Base-by-base conservation (phyloP, 2,113 vertebrate genomes). In the Gallinago media region DNA sequence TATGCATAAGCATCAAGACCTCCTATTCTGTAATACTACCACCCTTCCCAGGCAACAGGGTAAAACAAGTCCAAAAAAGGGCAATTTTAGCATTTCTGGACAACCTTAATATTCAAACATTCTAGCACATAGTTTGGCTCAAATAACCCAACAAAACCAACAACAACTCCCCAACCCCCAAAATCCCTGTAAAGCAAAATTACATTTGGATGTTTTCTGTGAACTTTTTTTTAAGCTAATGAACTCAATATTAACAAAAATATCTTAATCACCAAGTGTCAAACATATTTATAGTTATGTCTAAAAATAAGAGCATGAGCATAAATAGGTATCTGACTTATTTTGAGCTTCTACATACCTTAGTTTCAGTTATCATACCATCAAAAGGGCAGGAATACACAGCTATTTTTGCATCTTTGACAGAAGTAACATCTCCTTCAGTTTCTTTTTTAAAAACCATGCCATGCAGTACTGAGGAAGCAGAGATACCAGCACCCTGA, bases 371-470 rank as follows among this genome's bases (percentile, higher is more conserved):
- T 95, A 99, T 98, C 98, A 98, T 99, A 95, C 98, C 98, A 98
- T 99, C 99, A 94, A 99, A 99, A 76, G 99, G 99, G 97, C 99
- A 99, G 65, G 99, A 99, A 96, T 99, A 99, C 29, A 99, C 98
- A 1, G 99, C 99, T 71, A 99, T 99, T 98, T 99, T 99, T 78
- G 99, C 99, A 36, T 99, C 99, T 98, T 99, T 99, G 80, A 99
- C 98, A 85, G 99, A 99, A 80, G 98, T 99, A 89, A 99, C 5
- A 85, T 99, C 99, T 83, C 99, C 99, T 97, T 99, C 99, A 2
- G 98, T 98, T 97, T 99, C 99, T 90, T 99, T 99, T 97, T 99
- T 99, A 97, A 99, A 99, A 92, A 99, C 99, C 99, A 99, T 99
- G 29, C 99, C 99, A 67, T 99, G 99, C 32, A 99, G 98, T 96